Conservation (phyloP, 2,113 vertebrate species). For the Oplegnathus fasciatus region DNA sequence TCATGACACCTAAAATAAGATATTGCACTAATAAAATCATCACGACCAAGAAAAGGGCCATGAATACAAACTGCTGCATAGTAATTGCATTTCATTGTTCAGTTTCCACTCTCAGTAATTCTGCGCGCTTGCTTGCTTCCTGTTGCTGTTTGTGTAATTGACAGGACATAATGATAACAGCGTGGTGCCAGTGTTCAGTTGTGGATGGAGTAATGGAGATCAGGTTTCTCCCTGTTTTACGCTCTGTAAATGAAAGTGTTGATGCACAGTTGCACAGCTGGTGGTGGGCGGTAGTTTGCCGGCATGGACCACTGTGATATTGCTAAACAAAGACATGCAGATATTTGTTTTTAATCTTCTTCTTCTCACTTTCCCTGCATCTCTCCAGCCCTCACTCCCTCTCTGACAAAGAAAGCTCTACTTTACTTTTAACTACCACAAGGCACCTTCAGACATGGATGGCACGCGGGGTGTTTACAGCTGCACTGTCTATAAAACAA, state of each 20-base stretch:
- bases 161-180: slow-evolving; percentile 12
- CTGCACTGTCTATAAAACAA: slow-evolving; percentile 49
- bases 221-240: slow-evolving; percentile 25
- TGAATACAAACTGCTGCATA: slow-evolving; percentile 21
- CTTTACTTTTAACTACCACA: slow-evolving; percentile 23
- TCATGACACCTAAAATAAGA: slow-evolving; percentile 6
- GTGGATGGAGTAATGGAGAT: slow-evolving; percentile 19
- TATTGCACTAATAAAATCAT: background rate
- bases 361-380: background rate
- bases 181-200: background rate
- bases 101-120: slow-evolving; percentile 9
- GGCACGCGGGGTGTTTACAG: slow-evolving; percentile 54
- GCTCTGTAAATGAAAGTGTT: background rate
- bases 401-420: slow-evolving; percentile 4
- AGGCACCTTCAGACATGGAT: slow-evolving; percentile 5
- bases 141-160: slow-evolving; percentile 34
- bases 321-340: slow-evolving; percentile 8
- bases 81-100: slow-evolving; percentile 29
- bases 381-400: background rate
- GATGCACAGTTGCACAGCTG: slow-evolving; percentile 19
- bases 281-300: background rate
- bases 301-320: background rate
- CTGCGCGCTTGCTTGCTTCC: slow-evolving; percentile 13
- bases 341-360: slow-evolving; percentile 13
- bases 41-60: slow-evolving; percentile 1